A percentile compares a stretch with the other conserved stretches of the same genome.
Conservation (phyloP, 2,797 vertebrate genomes). For the Anas georgica region DNA sequence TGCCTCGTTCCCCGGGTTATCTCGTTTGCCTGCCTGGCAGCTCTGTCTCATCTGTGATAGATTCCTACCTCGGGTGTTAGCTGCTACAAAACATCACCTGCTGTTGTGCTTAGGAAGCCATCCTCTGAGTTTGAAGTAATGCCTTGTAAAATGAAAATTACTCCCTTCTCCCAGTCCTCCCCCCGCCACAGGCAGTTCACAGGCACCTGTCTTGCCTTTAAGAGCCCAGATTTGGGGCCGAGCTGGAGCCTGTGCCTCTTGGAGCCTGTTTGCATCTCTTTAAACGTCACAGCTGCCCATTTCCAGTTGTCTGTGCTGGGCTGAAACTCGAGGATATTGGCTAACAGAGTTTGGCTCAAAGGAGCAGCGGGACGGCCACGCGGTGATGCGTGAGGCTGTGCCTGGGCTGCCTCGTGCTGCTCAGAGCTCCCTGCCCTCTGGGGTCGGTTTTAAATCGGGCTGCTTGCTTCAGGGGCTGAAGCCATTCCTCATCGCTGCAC, state of each 20-base stretch:
- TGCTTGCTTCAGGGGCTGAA: neutral
- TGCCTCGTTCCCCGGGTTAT: neutral
- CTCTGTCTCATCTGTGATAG: neutral
- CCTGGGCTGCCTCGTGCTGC: neutral
- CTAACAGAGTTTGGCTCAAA: neutral
- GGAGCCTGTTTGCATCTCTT: neutral
- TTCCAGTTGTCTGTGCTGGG: neutral
- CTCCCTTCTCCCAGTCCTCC: neutral
- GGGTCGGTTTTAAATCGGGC: constrained; percentile 8
- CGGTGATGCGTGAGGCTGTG: accelerated
- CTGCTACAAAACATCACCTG: neutral
- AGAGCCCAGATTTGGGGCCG: neutral
- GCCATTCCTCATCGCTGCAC: neutral
- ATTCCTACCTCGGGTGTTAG: neutral
- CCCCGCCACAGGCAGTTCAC: neutral
- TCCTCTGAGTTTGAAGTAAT: neutral
- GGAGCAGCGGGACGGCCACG: accelerated
- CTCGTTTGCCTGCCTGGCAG: neutral
- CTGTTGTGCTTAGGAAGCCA: neutral
- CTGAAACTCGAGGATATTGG: neutral
- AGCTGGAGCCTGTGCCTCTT: neutral
- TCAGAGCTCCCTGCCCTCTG: neutral
- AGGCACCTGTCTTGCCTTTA: neutral
- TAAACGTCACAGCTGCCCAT: neutral
- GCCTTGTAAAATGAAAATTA: neutral